A percentile compares a stretch with the other conserved stretches of the same genome.
These are phyloP conservation scores for Pharmacophagus antenor DNA, from an alignment of 2,888 invertebrate species.

Conservation along the genomic window DNA sequence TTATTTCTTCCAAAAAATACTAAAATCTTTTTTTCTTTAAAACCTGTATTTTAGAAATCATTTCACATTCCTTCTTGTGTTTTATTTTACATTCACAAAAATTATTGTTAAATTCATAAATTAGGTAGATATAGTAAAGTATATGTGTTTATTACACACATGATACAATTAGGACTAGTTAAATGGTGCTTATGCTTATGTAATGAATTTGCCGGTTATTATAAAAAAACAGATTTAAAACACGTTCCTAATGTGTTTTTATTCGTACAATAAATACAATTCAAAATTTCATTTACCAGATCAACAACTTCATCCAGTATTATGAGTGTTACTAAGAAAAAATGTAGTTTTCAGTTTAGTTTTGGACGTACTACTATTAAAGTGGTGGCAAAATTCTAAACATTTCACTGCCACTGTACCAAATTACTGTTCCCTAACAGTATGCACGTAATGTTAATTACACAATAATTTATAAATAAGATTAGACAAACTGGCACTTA, in stretches of 20 bases:
- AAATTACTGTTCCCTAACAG: neutral
- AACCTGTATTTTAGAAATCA: neutral
- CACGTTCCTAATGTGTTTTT: neutral
- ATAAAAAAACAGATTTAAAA: conserved; percentile 6
- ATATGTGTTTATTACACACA: neutral
- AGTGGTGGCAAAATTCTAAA: neutral
- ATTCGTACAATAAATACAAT: neutral
- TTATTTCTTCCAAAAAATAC: too few relatives aligned
- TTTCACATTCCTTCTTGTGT: conserved; percentile 3
- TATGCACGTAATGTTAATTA: neutral
- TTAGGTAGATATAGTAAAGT: neutral
- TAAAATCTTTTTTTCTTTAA: too few relatives aligned
- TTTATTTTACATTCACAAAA: neutral
- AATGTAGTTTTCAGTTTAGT: neutral
- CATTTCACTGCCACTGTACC: neutral
- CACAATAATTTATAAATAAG: neutral
- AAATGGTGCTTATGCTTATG: conserved; percentile 33
- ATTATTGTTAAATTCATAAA: neutral
- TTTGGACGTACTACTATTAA: too few relatives aligned
- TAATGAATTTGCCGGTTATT: conserved; percentile 25
- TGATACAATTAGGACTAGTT: conserved; percentile 29
- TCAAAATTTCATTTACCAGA: neutral
- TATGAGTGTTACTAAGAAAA: neutral
- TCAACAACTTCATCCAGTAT: neutral
- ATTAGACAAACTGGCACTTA: neutral